These are phyloP conservation scores for Limnothrissa miodon DNA, from an alignment of 2,113 vertebrate genomes.

Conservation along the genomic window DNA sequence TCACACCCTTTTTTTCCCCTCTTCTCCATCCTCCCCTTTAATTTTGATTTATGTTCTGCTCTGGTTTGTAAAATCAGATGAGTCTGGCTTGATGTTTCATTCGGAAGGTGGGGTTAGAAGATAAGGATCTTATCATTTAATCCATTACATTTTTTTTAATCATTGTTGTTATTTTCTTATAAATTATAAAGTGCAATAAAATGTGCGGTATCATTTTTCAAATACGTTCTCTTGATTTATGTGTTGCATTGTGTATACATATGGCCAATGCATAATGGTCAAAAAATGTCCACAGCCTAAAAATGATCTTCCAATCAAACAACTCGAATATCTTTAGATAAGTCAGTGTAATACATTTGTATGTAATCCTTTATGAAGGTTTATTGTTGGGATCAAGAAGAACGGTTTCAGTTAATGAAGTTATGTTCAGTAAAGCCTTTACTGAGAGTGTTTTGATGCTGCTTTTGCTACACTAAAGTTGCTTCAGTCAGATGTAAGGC, in stretches of 20 bases:
- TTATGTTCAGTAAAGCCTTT: background rate
- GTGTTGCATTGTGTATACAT: too few relatives aligned
- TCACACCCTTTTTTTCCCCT: constrained; percentile 72
- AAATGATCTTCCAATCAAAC: background rate
- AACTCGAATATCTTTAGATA: too few relatives aligned
- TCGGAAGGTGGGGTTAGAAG: constrained; percentile 85
- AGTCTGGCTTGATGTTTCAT: constrained; percentile 92
- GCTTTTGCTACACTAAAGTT: background rate
- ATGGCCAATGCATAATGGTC: too few relatives aligned
- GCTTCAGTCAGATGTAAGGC: background rate
- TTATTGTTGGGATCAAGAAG: background rate
- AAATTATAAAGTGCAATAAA: constrained; percentile 99
- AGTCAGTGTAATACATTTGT: background rate
- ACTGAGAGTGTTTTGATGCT: background rate
- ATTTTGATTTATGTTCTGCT: constrained; percentile 88
- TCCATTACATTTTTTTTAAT: constrained; percentile 74
- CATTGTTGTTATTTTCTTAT: constrained; percentile 99
- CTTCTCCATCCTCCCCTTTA: constrained; percentile 42
- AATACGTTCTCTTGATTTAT: constrained; percentile 79
- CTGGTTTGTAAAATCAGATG: constrained; percentile 99
- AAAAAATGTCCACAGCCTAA: too few relatives aligned
- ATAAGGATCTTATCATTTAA: constrained; percentile 98
- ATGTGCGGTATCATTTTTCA: constrained; percentile 95
- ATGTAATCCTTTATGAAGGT: background rate
- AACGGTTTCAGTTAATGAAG: background rate